A percentile compares a stretch with the other conserved stretches of the same genome.
Evolutionary conservation across 2,797 vertebrate species (phyloP).

Genomic region (Catostomus latipinnis): DNA sequence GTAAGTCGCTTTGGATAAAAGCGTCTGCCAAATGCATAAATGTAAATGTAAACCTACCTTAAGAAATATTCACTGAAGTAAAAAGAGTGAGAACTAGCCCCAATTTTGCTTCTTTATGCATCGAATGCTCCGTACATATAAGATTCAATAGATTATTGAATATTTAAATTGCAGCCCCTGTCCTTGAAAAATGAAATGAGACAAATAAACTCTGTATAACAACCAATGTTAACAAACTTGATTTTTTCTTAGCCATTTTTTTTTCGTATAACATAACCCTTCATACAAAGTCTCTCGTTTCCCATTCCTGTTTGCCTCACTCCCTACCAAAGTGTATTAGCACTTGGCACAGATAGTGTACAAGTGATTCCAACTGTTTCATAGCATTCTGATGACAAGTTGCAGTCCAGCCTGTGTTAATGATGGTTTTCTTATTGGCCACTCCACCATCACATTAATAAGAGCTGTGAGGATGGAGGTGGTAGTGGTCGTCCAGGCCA

Average conservation of each 20-base stretch:
- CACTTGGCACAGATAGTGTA: slow-evolving; percentile 60
- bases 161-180: neutral
- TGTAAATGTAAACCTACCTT: too few relatives aligned
- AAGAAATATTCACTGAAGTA: neutral
- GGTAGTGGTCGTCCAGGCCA: slow-evolving; percentile 21
- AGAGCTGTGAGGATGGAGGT: slow-evolving; percentile 45
- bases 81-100: neutral
- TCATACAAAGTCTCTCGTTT: neutral
- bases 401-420: slow-evolving; percentile 33
- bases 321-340: slow-evolving; percentile 54
- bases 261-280: neutral
- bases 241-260: neutral
- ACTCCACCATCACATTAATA: slow-evolving; percentile 25
- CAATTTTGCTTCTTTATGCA: neutral
- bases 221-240: too few relatives aligned
- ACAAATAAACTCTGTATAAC: too few relatives aligned
- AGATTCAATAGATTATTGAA: neutral
- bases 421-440: slow-evolving; percentile 15
- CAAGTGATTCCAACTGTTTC: slow-evolving; percentile 48
- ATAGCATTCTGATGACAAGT: slow-evolving; percentile 49
- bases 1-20: too few relatives aligned
- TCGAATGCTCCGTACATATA: neutral
- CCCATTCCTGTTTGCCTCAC: slow-evolving; percentile 23
- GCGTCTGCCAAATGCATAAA: too few relatives aligned
- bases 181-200: too few relatives aligned